A percentile compares a stretch with the other conserved stretches of the same genome.
Conservation (phyloP, 2,113 vertebrate species). For the Ailurus styani region DNA sequence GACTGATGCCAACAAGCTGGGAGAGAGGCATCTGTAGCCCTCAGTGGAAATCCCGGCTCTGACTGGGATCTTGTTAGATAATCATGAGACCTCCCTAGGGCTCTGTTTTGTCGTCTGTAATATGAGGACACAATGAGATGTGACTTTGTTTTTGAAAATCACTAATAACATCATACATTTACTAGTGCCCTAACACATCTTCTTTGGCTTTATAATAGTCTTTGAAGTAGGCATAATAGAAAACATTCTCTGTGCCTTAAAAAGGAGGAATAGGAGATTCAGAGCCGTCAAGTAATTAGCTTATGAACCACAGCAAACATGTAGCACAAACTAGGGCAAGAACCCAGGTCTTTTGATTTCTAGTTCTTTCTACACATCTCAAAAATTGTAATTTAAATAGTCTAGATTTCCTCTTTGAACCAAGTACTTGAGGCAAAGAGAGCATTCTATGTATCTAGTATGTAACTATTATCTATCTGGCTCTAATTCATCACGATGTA, state of each 20-base stretch:
- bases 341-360: neutral
- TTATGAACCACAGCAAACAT: neutral
- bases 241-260: neutral
- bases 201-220: neutral
- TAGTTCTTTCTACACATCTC: neutral
- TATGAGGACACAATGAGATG: neutral
- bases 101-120: neutral
- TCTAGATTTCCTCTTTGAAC: neutral
- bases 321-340: neutral
- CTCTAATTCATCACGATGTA: neutral
- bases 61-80: neutral
- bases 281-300: neutral
- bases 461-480: neutral
- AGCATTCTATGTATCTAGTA: neutral
- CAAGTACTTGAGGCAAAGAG: neutral
- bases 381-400: neutral
- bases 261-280: neutral
- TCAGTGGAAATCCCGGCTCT: neutral
- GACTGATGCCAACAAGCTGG: neutral
- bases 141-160: conserved; percentile 18
- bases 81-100: neutral
- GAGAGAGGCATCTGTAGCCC: neutral
- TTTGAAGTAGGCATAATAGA: neutral
- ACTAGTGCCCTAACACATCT: neutral
- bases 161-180: neutral